Evolutionary conservation across 2,113 vertebrate genomes (phyloP).

Genomic region (Crotalus helleri): DNA sequence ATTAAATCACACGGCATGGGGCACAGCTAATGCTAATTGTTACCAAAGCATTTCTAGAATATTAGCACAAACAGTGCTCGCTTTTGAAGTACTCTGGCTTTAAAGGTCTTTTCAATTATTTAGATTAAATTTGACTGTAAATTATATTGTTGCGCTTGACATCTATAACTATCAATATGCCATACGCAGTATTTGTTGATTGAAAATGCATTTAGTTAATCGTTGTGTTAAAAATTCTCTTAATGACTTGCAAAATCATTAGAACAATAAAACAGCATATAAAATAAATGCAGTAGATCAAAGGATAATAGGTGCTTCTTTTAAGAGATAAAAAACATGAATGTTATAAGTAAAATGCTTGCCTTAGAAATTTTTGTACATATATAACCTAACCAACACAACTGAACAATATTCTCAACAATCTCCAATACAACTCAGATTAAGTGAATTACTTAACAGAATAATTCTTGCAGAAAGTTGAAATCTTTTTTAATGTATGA

Average conservation of each 20-base stretch:
- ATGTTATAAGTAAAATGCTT: background rate
- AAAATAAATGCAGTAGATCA: background rate
- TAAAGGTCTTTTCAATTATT: constrained; percentile 53
- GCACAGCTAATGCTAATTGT: constrained; percentile 79
- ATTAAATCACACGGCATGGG: constrained; percentile 82
- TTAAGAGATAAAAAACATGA: background rate
- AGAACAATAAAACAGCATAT: background rate
- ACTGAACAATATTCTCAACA: background rate
- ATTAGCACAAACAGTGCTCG: constrained; percentile 26
- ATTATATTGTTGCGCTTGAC: constrained; percentile 39
- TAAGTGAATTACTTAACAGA: background rate
- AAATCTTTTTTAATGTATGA: background rate
- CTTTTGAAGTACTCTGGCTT: constrained; percentile 55
- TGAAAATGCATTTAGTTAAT: background rate
- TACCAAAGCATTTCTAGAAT: constrained; percentile 48
- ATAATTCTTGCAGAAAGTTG: background rate
- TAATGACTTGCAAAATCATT: background rate
- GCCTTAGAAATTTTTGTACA: background rate
- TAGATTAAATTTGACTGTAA: constrained; percentile 38
- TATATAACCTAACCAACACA: background rate
- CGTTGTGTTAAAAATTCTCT: background rate
- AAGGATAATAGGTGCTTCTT: background rate
- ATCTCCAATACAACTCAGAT: background rate
- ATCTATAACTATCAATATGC: constrained; percentile 17
- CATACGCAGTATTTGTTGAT: background rate